Percentiles rank a stretch among this genome's conserved stretches.
Evolutionary conservation across 23 tunicate genomes (phyloP).

Genomic region (Phallusia fumigata): DNA sequence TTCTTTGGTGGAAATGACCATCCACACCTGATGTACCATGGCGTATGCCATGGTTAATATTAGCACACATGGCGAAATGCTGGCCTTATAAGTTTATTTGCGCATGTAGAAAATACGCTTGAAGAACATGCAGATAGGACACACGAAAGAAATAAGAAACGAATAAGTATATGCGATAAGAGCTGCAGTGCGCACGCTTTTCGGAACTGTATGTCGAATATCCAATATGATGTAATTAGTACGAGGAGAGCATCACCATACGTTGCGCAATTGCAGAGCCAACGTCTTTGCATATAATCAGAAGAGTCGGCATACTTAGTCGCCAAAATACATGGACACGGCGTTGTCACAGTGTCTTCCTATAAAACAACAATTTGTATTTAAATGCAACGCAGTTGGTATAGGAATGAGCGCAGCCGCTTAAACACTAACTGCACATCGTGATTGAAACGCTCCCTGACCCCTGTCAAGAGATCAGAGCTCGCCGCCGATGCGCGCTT

Average conservation of each 20-base stretch:
- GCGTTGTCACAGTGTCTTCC: background rate
- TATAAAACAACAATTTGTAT: background rate
- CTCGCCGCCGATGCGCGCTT: slow-evolving; percentile 11
- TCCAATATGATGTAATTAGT: slow-evolving; percentile 11
- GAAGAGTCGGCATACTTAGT: slow-evolving; percentile 9
- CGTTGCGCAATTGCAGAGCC: slow-evolving; percentile 21
- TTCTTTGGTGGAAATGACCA: background rate
- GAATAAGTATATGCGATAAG: background rate
- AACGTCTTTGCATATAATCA: slow-evolving; percentile 3
- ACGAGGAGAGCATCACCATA: background rate
- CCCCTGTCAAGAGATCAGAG: background rate
- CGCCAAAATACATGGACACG: slow-evolving; percentile 14
- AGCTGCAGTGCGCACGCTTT: slow-evolving; percentile 18
- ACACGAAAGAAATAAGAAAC: background rate
- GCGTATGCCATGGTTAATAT: background rate
- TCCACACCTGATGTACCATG: background rate
- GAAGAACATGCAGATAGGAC: background rate
- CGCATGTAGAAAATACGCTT: background rate
- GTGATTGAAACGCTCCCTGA: background rate
- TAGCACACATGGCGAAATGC: background rate
- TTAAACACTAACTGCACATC: background rate
- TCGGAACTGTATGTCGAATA: slow-evolving; percentile 5
- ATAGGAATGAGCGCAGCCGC: background rate
- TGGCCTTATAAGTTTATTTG: background rate
- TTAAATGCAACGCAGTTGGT: background rate